phyloP scores from a whole-genome alignment of 2,113 vertebrate genomes.

The Balaenoptera acutorostrata region DNA sequence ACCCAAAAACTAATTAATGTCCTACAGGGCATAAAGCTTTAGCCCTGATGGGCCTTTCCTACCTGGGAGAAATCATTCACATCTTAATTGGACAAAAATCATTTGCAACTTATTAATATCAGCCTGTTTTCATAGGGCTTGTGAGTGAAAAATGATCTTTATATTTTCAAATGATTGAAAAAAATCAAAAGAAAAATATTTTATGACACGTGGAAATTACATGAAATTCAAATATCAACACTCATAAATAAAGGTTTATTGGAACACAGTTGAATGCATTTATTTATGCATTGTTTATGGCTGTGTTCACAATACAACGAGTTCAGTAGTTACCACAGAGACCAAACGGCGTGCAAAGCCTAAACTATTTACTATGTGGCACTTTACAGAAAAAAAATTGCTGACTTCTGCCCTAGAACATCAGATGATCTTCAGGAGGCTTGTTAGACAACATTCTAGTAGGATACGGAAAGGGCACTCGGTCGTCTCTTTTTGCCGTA shows the following conservation, averaged over 20 bases:
- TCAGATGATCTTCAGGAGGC: not conserved
- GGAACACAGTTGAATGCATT: not conserved
- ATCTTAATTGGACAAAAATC: not conserved
- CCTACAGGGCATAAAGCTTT: not conserved
- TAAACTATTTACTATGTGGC: not conserved
- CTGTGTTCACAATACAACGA: not conserved
- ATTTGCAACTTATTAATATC: not conserved
- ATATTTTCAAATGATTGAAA: not conserved
- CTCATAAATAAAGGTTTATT: not conserved
- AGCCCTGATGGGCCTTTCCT: not conserved
- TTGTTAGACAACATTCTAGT: not conserved
- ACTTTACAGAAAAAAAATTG: not conserved
- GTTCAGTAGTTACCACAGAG: not conserved
- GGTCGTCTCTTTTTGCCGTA: not conserved
- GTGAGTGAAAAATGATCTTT: not conserved
- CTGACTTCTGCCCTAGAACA: not conserved
- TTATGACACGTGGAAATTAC: not conserved
- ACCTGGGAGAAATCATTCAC: not conserved
- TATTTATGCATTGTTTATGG: not conserved
- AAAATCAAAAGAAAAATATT: not conserved
- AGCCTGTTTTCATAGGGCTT: not conserved
- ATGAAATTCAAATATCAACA: not conserved
- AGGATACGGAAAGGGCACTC: not conserved
- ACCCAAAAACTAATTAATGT: not conserved
- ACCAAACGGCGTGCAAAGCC: not conserved